Evolutionary conservation across 2,797 vertebrate genomes (phyloP).

Genomic region (Pseudochirops corinnae): DNA sequence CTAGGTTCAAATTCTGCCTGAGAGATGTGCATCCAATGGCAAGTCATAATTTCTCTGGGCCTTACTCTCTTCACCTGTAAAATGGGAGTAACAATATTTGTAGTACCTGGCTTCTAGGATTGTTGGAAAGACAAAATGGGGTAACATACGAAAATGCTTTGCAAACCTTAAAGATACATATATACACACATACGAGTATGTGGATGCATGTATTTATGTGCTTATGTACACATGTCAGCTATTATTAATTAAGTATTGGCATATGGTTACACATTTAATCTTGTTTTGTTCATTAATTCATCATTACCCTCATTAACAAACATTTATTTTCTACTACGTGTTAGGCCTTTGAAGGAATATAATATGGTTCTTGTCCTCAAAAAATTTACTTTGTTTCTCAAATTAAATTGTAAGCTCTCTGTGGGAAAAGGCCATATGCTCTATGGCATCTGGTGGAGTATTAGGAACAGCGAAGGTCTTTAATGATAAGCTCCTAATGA

Average conservation of each 20-base stretch:
- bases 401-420: conserved; percentile 40
- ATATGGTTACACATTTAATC: too few species aligned
- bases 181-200: too few species aligned
- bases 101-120: neutral
- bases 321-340: too few species aligned
- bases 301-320: too few species aligned
- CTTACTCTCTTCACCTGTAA: neutral
- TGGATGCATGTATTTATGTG: too few species aligned
- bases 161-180: too few species aligned
- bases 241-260: too few species aligned
- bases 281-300: too few species aligned
- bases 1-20: neutral
- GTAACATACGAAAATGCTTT: too few species aligned
- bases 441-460: neutral
- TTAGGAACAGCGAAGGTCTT: neutral
- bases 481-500: neutral
- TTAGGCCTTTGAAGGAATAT: neutral
- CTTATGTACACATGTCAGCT: too few species aligned
- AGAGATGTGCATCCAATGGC: neutral
- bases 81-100: neutral
- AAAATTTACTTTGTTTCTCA: conserved; percentile 31
- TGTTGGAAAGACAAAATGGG: neutral
- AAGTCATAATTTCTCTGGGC: neutral
- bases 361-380: conserved; percentile 24
- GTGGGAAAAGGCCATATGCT: neutral